phyloP scores from a whole-genome alignment of 1,140 invertebrate species.

The Heliothis virescens region DNA sequence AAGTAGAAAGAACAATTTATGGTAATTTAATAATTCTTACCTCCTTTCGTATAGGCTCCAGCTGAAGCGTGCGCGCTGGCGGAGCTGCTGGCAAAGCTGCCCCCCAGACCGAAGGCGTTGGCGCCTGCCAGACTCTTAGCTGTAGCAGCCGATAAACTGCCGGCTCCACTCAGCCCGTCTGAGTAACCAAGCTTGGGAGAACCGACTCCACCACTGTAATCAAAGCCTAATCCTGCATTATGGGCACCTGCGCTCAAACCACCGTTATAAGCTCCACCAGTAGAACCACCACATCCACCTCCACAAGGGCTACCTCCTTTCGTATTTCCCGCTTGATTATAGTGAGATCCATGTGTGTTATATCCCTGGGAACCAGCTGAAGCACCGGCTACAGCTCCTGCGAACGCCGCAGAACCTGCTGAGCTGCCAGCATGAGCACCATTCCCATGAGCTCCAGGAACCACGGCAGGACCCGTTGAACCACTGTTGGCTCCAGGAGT shows the following conservation, averaged over 20 bases:
- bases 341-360: neutral
- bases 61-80: slow-evolving; percentile 73
- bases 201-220: neutral
- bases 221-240: slow-evolving; percentile 5
- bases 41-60: slow-evolving; percentile 74
- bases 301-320: slow-evolving; percentile 43
- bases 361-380: slow-evolving; percentile 48
- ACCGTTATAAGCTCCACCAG: neutral
- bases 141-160: slow-evolving; percentile 56
- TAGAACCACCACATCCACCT: slow-evolving; percentile 46
- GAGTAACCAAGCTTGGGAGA: slow-evolving; percentile 13
- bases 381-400: slow-evolving; percentile 61
- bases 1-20: neutral
- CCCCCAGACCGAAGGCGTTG: slow-evolving; percentile 57
- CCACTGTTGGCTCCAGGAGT: neutral
- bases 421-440: slow-evolving; percentile 35
- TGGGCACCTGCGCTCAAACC: neutral
- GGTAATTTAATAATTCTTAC: slow-evolving; percentile 54
- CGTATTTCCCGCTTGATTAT: slow-evolving; percentile 24
- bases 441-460: slow-evolving; percentile 1
- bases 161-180: slow-evolving; percentile 18
- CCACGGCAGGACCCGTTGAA: neutral
- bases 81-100: slow-evolving; percentile 69
- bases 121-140: slow-evolving; percentile 68
- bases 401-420: slow-evolving; percentile 49